These are phyloP conservation scores for Drosophila sulfurigaster DNA, from an alignment of 1,140 invertebrate species.

Conservation along the genomic window DNA sequence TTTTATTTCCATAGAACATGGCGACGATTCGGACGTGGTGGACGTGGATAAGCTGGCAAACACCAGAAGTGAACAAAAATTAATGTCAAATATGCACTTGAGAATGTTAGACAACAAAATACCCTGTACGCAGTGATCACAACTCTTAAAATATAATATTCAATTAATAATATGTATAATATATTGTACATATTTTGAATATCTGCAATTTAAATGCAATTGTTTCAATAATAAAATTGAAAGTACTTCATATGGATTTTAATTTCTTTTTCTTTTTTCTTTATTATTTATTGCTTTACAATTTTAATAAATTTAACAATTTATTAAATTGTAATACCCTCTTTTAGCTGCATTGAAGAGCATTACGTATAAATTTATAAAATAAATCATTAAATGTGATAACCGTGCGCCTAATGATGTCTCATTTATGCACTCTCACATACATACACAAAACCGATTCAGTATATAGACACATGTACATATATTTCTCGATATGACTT, in stretches of 20 bases:
- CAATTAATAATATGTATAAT: too few relatives aligned
- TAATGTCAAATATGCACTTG: neutral
- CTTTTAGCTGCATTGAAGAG: too few relatives aligned
- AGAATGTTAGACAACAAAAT: neutral
- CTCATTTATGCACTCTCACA: conserved; percentile 26
- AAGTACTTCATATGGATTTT: too few relatives aligned
- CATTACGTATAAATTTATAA: conserved; percentile 40
- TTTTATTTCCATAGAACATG: conserved; percentile 81
- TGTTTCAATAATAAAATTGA: too few relatives aligned
- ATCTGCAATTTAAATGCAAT: too few relatives aligned
- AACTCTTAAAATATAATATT: neutral
- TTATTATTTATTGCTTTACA: too few relatives aligned
- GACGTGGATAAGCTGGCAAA: conserved; percentile 54
- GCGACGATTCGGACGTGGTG: conserved; percentile 70
- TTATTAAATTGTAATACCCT: neutral
- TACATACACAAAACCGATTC: neutral
- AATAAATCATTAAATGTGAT: conserved; percentile 78
- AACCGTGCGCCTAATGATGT: conserved; percentile 75
- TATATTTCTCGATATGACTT: conserved; percentile 32
- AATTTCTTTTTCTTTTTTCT: too few relatives aligned
- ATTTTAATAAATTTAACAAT: too few relatives aligned
- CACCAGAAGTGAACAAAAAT: conserved; percentile 56
- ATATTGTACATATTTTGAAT: too few relatives aligned
- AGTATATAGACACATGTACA: conserved; percentile 14
- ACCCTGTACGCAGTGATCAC: neutral